Evolutionary conservation across 2,797 vertebrate genomes (phyloP).

Genomic region (Paramormyrops hopkinsi): DNA sequence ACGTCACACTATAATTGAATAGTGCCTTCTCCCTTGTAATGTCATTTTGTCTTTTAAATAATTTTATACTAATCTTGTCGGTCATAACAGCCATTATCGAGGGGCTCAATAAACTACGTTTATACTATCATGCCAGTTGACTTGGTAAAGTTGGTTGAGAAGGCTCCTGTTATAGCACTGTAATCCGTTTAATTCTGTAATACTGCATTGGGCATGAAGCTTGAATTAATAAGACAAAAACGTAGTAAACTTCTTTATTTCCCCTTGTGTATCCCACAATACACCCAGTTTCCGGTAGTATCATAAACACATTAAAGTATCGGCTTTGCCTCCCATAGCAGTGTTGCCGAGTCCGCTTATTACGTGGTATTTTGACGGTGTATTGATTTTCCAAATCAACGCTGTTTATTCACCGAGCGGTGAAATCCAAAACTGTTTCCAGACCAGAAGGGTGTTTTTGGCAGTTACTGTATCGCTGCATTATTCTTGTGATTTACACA

Average conservation of each 20-base stretch:
- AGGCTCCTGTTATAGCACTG: not conserved
- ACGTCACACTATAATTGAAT: not conserved
- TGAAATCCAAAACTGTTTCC: not conserved
- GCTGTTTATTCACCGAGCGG: not conserved
- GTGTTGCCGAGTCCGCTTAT: not conserved
- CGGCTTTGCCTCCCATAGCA: not conserved
- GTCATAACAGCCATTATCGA: not conserved
- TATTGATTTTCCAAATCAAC: not conserved
- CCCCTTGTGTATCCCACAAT: not conserved
- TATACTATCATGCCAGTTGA: not conserved
- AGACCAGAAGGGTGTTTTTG: not conserved
- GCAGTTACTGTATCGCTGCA: not conserved
- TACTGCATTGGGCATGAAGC: not conserved
- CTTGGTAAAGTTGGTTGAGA: not conserved
- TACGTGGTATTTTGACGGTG: not conserved
- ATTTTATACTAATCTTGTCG: not conserved
- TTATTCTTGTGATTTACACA: not conserved
- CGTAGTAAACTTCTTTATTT: not conserved
- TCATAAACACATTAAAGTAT: not conserved
- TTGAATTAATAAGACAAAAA: not conserved
- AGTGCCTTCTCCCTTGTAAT: not conserved
- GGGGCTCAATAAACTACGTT: not conserved
- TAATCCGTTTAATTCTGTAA: not conserved
- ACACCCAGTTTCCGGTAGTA: not conserved
- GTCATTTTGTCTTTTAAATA: not conserved